Base-by-base conservation (phyloP, 1,140 invertebrate genomes). In the Nilaparvata lugens region DNA sequence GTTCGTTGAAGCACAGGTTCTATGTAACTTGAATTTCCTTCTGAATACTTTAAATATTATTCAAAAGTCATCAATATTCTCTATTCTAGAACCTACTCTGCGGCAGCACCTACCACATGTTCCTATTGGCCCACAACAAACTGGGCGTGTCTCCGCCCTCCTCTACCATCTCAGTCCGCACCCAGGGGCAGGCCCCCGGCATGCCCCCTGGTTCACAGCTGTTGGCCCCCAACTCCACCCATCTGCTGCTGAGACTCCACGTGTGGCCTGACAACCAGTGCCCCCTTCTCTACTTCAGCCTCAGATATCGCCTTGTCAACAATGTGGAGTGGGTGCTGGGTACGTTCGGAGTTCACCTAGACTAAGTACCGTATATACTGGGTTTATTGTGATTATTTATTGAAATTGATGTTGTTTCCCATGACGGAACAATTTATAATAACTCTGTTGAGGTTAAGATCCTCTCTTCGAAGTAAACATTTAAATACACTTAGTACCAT, bases 191-290 rank as follows among this genome's bases (percentile, higher is more conserved):
- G 66, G 78, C 81, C 19, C 87, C 87, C 0, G 83, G 85, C 2
- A 77, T 86, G 53, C 86, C 86, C 2, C 71, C 82, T 0, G 74
- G 81, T 0, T 77, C 80, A 0, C 75, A 80, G 45, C 79, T 90
- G 13, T 73, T 90, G 38, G 74, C 75, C 2, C 82, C 84, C 0
- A 86, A 86, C 66, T 86, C 85, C 3, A 90, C 88, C 0, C 85
- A 83, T 7, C 79, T 89, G 2, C 72, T 83, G 3, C 75, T 93
- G 1, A 78, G 86, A 42, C 73, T 93, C 6, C 82, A 83, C 62
- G 79, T 84, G 2, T 93, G 89, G 89, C 83, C 85, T 2, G 85
- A 87, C 64, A 87, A 87, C 51, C 88, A 87, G 2, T 93, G 90
- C 68, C 84, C 88, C 0, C 82, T 93, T 28, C 71, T 81, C 9